Evolutionary conservation across 92 coral and sea anemone genomes (phyloP).

Genomic region (Anthopleura xanthogrammica): DNA sequence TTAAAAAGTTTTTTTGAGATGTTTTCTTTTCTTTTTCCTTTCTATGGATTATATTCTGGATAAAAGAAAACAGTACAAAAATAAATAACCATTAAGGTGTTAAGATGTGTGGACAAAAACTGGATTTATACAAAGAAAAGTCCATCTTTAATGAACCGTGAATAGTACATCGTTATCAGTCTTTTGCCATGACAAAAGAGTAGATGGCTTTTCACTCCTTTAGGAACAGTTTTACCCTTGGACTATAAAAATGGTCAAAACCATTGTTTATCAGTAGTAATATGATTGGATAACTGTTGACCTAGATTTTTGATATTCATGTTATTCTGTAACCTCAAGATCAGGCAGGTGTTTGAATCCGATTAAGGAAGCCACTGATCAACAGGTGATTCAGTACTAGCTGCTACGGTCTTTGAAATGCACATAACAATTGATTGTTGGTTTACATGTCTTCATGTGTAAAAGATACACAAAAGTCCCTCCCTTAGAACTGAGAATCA

Average conservation of each 20-base stretch:
- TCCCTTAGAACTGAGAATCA: too few relatives aligned
- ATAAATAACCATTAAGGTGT: not conserved
- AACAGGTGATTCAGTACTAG: not conserved
- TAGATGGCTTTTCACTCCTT: not conserved
- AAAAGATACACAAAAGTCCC: not conserved
- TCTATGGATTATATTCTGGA: not conserved
- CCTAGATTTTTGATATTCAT: not conserved
- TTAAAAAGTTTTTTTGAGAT: not conserved
- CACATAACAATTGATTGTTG: slow-evolving; percentile 4
- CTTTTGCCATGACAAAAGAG: not conserved
- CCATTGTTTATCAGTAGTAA: not conserved
- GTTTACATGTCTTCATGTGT: not conserved
- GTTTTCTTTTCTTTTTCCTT: not conserved
- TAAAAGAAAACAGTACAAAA: not conserved
- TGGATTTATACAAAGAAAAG: not conserved
- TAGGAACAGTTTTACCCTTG: not conserved
- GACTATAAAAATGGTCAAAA: not conserved
- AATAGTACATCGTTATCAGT: not conserved
- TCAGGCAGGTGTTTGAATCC: slow-evolving; percentile 5
- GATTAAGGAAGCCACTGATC: not conserved
- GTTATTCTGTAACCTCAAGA: not conserved
- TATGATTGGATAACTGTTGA: not conserved
- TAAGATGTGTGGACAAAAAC: not conserved
- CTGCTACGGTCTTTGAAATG: not conserved
- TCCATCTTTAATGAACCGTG: not conserved